Conservation (phyloP, 2,797 vertebrate species). For the Fundulus diaphanus region DNA sequence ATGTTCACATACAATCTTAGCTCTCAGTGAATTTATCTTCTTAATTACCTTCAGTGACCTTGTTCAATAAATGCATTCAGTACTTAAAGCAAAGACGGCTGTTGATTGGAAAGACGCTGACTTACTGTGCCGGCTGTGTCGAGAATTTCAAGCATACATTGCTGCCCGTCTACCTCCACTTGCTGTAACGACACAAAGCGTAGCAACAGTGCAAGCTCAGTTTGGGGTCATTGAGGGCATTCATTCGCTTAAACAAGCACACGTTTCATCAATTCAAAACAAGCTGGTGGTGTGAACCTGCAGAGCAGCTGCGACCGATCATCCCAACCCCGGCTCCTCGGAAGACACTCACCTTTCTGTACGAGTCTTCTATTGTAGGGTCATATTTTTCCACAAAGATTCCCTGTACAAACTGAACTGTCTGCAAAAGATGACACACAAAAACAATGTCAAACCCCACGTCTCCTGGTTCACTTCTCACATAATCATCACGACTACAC, state of each 20-base stretch:
- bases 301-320: constrained; percentile 69
- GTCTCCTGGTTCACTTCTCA: constrained; percentile 1
- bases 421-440: constrained; percentile 70
- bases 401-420: constrained; percentile 99
- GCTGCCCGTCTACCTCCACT: constrained; percentile 98
- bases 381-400: constrained; percentile 99
- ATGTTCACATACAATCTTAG: background rate
- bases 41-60: background rate
- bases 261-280: background rate
- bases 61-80: constrained; percentile 12
- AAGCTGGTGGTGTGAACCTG: constrained; percentile 45
- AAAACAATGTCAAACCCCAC: constrained; percentile 32
- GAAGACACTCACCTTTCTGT: constrained; percentile 90
- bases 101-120: constrained; percentile 30
- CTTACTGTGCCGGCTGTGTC: constrained; percentile 99
- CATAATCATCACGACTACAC: background rate
- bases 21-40: background rate
- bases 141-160: constrained; percentile 99
- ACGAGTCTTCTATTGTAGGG: constrained; percentile 99
- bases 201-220: constrained; percentile 20
- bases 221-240: constrained; percentile 31
- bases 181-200: constrained; percentile 80
- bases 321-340: constrained; percentile 46
- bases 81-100: constrained; percentile 2
- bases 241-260: background rate